Evolutionary conservation across 2,888 invertebrate species (phyloP).

Genomic region (Anodontia alba): DNA sequence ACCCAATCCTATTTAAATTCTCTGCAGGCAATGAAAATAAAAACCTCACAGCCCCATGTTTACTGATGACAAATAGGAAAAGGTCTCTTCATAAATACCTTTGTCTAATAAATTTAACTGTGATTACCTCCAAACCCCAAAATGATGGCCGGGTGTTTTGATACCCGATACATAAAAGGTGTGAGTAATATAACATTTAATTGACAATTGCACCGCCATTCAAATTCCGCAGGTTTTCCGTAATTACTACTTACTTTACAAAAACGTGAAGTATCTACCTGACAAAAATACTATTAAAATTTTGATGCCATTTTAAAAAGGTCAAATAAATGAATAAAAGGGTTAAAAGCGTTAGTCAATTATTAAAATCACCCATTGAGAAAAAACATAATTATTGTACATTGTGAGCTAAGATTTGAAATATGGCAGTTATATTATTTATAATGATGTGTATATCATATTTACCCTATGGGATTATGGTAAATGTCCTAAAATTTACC

Average conservation of each 20-base stretch:
- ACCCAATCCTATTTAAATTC: not conserved
- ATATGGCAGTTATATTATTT: not conserved
- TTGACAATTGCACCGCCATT: not conserved
- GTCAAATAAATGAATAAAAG: conserved; percentile 5
- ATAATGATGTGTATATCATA: too few species aligned
- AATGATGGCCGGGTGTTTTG: not conserved
- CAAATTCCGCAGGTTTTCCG: conserved; percentile 28
- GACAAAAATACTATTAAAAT: conserved; percentile 5
- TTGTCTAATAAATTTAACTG: conserved; percentile 5
- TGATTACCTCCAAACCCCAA: conserved; percentile 1
- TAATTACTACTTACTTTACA: conserved; percentile 36
- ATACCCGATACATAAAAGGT: conserved; percentile 9
- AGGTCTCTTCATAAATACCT: conserved; percentile 10
- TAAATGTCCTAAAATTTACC: too few species aligned
- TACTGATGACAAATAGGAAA: conserved; percentile 13
- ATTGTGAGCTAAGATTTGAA: not conserved
- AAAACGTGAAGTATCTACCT: conserved; percentile 31
- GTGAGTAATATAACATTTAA: conserved; percentile 14
- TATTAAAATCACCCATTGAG: not conserved
- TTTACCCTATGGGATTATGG: too few species aligned
- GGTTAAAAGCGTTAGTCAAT: conserved; percentile 15
- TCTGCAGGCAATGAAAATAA: conserved; percentile 9
- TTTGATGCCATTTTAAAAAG: conserved; percentile 7
- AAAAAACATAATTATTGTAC: not conserved
- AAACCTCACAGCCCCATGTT: not conserved